Percentiles rank a stretch among this genome's conserved stretches.
phyloP scores from a whole-genome alignment of 2,888 invertebrate species.

The Eurytoma californica region DNA sequence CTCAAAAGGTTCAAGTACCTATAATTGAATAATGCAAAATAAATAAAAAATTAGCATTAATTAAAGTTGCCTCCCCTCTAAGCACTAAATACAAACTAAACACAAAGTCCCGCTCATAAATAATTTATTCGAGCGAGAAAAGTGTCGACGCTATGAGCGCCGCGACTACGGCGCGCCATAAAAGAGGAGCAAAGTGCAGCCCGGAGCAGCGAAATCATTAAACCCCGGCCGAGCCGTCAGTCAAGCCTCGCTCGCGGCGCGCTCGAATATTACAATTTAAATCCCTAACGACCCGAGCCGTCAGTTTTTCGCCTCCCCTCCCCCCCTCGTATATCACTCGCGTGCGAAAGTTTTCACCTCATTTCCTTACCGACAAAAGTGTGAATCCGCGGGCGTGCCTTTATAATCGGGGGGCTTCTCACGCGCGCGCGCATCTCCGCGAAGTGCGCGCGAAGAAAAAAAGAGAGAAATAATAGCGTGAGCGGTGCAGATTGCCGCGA shows the following conservation, averaged over 20 bases:
- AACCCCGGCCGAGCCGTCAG: background rate
- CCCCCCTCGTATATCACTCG: conserved; percentile 32
- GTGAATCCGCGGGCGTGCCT: conserved; percentile 48
- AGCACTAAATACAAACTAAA: background rate
- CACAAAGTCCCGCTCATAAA: background rate
- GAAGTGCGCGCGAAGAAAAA: conserved; percentile 3
- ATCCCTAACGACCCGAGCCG: conserved; percentile 35
- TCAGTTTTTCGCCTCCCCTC: conserved; percentile 5
- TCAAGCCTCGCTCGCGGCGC: background rate
- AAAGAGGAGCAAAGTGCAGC: too few species aligned
- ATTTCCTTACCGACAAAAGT: conserved; percentile 51
- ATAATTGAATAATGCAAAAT: too few species aligned
- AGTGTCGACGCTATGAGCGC: too few species aligned
- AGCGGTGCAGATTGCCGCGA: conserved; percentile 24
- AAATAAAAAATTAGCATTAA: too few species aligned
- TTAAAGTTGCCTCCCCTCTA: background rate
- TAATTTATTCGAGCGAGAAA: conserved; percentile 4
- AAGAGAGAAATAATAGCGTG: background rate
- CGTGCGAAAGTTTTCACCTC: conserved; percentile 55
- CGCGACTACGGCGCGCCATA: too few species aligned
- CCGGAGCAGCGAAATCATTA: conserved; percentile 1
- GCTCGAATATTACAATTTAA: conserved; percentile 30
- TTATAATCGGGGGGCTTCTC: conserved; percentile 22
- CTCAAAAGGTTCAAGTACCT: too few species aligned
- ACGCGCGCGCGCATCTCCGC: conserved; percentile 23